Conservation (phyloP, 1,140 invertebrate genomes). For the Tetraneura akinire region DNA sequence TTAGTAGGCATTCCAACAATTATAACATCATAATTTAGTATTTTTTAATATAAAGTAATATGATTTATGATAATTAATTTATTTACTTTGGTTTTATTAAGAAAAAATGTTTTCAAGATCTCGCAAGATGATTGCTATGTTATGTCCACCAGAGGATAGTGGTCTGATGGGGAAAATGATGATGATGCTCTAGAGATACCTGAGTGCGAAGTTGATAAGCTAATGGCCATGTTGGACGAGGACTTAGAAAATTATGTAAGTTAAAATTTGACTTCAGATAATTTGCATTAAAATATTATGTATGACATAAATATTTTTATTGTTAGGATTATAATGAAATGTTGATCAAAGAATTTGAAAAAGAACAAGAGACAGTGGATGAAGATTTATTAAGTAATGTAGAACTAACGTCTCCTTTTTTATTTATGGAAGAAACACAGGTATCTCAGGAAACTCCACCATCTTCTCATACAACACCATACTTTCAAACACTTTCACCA, state of each 20-base stretch:
- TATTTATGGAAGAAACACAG: not conserved
- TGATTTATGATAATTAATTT: not conserved
- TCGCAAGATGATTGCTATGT: not conserved
- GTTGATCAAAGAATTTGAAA: not conserved
- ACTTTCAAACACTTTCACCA: not conserved
- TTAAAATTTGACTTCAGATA: not conserved
- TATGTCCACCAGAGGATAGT: not conserved
- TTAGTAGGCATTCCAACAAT: too few relatives aligned
- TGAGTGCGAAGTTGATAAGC: not conserved
- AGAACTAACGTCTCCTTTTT: not conserved
- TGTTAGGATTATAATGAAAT: not conserved
- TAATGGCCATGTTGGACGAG: not conserved
- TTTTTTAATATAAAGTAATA: not conserved
- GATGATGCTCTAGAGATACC: not conserved
- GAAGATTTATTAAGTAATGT: not conserved
- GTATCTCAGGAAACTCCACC: not conserved
- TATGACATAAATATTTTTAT: not conserved
- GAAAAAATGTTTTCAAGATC: not conserved
- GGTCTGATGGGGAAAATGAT: not conserved
- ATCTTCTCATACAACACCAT: not conserved
- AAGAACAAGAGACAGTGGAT: not conserved
- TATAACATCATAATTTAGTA: too few relatives aligned
- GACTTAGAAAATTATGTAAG: not conserved
- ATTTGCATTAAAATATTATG: not conserved
- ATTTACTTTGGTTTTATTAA: not conserved